phyloP scores from a whole-genome alignment of 2,797 vertebrate genomes.

The Lycodopsis pacificus region DNA sequence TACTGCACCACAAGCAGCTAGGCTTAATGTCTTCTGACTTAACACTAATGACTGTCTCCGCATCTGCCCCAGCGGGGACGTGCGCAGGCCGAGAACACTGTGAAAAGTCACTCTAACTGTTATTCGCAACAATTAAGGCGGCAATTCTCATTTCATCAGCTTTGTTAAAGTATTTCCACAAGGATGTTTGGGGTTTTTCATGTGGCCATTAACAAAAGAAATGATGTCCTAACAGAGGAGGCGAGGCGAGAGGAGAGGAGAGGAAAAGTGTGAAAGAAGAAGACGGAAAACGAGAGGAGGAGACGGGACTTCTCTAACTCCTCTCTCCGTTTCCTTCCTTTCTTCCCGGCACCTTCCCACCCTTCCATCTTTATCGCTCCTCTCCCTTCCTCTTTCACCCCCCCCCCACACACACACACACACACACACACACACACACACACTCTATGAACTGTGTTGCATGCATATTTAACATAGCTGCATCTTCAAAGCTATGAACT shows the following conservation, averaged over 20 bases:
- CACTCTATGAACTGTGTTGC: slow-evolving; percentile 55
- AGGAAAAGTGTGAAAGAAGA: not conserved
- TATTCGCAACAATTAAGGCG: slow-evolving; percentile 69
- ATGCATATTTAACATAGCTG: slow-evolving; percentile 82
- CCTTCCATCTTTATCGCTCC: slow-evolving; percentile 39
- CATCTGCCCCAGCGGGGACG: slow-evolving; percentile 71
- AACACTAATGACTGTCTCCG: slow-evolving; percentile 80
- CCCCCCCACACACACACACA: too few relatives aligned
- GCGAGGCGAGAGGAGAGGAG: not conserved
- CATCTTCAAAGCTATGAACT: slow-evolving; percentile 83
- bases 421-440: too few relatives aligned
- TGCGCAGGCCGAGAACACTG: slow-evolving; percentile 38
- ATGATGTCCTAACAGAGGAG: slow-evolving; percentile 12
- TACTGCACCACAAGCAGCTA: slow-evolving; percentile 77
- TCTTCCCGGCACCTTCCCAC: slow-evolving; percentile 13
- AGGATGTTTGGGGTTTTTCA: slow-evolving; percentile 45
- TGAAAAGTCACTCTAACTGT: slow-evolving; percentile 65
- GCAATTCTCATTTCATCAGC: slow-evolving; percentile 60
- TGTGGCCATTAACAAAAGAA: slow-evolving; percentile 34
- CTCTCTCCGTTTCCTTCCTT: not conserved
- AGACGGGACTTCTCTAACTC: not conserved
- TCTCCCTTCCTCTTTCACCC: slow-evolving; percentile 40
- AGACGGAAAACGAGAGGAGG: not conserved
- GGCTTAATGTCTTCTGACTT: slow-evolving; percentile 81
- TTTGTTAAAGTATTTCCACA: slow-evolving; percentile 52